Conservation (phyloP, 2,888 invertebrate species). For the Thera obeliscata region DNA sequence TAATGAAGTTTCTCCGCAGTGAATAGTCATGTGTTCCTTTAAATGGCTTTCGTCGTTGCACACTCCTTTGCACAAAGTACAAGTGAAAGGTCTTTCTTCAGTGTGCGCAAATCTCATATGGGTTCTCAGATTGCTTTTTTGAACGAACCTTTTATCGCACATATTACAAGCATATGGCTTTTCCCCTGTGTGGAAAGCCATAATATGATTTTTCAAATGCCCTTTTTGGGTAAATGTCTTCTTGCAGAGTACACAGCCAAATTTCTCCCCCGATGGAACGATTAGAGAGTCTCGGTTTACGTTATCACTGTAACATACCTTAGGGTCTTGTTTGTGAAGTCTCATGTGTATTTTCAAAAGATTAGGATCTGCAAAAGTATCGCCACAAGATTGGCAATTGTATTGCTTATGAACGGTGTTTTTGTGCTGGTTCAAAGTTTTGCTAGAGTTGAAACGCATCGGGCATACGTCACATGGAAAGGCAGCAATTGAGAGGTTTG, state of each 20-base stretch:
- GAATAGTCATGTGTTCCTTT: conserved; percentile 13
- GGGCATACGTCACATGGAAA: conserved; percentile 20
- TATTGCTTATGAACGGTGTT: conserved; percentile 9
- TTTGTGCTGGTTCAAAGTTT: conserved; percentile 12
- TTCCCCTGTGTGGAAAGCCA: conserved; percentile 18
- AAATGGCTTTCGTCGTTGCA: conserved; percentile 6
- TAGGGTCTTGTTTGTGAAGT: conserved; percentile 10
- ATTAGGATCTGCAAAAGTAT: neutral
- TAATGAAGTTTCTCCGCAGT: conserved; percentile 3
- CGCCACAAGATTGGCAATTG: conserved; percentile 5
- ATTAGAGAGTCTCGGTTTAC: conserved; percentile 6
- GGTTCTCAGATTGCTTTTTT: conserved; percentile 16
- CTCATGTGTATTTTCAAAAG: conserved; percentile 18
- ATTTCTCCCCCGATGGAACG: conserved; percentile 5
- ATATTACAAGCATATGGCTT: conserved; percentile 9
- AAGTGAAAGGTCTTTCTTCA: conserved; percentile 6
- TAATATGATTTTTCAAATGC: conserved; percentile 29
- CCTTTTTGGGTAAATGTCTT: conserved; percentile 18
- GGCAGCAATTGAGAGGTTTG: neutral
- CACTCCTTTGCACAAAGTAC: conserved; percentile 1
- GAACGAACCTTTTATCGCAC: conserved; percentile 20
- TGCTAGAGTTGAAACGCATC: conserved; percentile 1
- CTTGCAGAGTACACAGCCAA: conserved; percentile 17
- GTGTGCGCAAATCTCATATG: conserved; percentile 15
- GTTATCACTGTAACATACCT: neutral